A percentile compares a stretch with the other conserved stretches of the same genome.
Evolutionary conservation across 2,113 vertebrate species (phyloP).

Genomic region (Cynopterus brachyotis): DNA sequence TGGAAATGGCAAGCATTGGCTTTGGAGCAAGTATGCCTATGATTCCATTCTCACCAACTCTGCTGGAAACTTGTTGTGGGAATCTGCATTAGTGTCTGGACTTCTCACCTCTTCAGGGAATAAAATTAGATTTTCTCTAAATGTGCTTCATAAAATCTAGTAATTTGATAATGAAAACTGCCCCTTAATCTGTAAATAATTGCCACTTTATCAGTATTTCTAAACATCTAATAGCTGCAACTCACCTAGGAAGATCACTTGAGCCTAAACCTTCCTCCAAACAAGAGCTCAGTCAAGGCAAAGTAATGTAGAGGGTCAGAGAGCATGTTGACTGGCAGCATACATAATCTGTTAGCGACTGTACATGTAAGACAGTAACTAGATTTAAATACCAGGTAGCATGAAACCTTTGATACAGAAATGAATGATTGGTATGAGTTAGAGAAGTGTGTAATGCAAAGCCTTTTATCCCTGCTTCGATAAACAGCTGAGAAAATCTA

Average conservation of each 20-base stretch:
- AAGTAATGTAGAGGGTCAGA: not conserved
- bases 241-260: not conserved
- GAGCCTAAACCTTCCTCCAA: not conserved
- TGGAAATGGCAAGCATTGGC: not conserved
- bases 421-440: not conserved
- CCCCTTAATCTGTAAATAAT: not conserved
- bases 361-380: not conserved
- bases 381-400: not conserved
- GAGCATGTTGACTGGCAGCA: not conserved
- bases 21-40: not conserved
- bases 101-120: not conserved
- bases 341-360: not conserved
- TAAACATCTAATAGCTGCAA: not conserved
- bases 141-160: not conserved
- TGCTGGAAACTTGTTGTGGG: not conserved
- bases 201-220: not conserved
- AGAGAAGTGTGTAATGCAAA: not conserved
- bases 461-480: not conserved
- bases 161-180: not conserved
- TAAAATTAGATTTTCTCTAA: not conserved
- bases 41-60: not conserved
- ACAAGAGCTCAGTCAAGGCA: not conserved
- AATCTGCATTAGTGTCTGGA: not conserved
- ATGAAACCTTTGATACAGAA: not conserved
- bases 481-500: not conserved